Evolutionary conservation across 2,888 invertebrate species (phyloP), one percentile per base, ranked within the genome.

Genomic region (Dimorphilus gyrociliatus): DNA sequence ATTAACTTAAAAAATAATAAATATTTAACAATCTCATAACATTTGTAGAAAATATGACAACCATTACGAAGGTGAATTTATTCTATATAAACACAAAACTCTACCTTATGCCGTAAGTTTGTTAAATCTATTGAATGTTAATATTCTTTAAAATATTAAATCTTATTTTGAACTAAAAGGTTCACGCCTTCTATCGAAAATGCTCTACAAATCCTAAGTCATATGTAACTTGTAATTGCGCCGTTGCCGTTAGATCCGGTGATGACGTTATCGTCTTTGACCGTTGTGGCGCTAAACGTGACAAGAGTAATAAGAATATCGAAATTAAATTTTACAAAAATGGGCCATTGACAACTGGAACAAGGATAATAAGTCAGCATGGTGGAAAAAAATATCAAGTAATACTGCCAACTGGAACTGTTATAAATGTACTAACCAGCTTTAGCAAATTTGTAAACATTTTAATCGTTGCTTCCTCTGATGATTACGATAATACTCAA

Each of bases 1-100:
- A 21, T 21, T 21, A 10, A 10, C 8, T 21, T 21, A 8, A 21
- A 21, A 21, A 21, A 21, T n/a, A 21, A 10, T 21, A 21, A 8
- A 21, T 8, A 10, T 10, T 10, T 21, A 7, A 28, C 2, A 21
- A 18, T 27, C 30, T 25, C 27, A 19, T 27, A 32, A 26, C 15
- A 35, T 23, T 42, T 46, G 7, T 47, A 54, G 54, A 21, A 29
- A 25, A 19, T 47, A 44, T 27, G 37, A 48, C 36, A 46, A 41
- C 37, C 47, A 36, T 33, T 36, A 30, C 10, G 46, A 49, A 29
- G 54, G 54, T 29, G 53, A 53, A 30, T 51, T 48, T 30, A 35
- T 51, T n/a, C 29, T 48, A 7, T 51, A 47, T 37, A 42, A 43
- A 32, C 50, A 53, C 38, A 36, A 30, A 18, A 37, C 36, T 10